Evolutionary conservation across 1,140 invertebrate genomes (phyloP).

Genomic region (Drosophila navojoa): DNA sequence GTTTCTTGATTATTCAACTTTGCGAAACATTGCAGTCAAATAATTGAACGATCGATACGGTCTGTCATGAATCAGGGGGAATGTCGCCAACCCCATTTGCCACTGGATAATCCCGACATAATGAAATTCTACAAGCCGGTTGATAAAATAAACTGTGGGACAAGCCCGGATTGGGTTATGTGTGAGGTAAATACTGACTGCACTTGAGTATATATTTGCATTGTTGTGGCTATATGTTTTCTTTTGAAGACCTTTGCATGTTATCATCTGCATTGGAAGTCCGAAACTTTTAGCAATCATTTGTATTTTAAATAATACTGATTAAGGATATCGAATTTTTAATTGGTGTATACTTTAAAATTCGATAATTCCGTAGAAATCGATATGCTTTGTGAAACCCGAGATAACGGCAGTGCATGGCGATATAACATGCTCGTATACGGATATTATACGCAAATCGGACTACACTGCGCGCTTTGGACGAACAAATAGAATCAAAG

Average conservation of each 20-base stretch:
- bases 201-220: background rate
- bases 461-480: constrained; percentile 86
- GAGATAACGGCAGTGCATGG: constrained; percentile 84
- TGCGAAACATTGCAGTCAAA: constrained; percentile 52
- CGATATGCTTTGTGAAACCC: constrained; percentile 85
- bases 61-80: constrained; percentile 81
- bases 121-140: constrained; percentile 88
- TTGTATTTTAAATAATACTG: background rate
- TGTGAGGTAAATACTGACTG: constrained; percentile 78
- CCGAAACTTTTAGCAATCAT: background rate
- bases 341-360: background rate
- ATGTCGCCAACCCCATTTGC: constrained; percentile 88
- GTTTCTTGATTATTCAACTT: background rate
- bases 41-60: constrained; percentile 83
- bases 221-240: background rate
- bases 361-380: constrained; percentile 56
- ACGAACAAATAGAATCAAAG: constrained; percentile 85
- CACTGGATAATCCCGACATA: constrained; percentile 88
- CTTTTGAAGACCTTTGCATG: background rate
- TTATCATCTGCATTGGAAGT: background rate
- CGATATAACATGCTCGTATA: constrained; percentile 85
- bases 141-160: constrained; percentile 86
- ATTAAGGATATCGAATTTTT: background rate
- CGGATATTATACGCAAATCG: constrained; percentile 87
- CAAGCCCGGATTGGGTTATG: constrained; percentile 85